These are phyloP conservation scores for Sesamia nonagrioides DNA, from an alignment of 1,140 invertebrate species.

Conservation along the genomic window DNA sequence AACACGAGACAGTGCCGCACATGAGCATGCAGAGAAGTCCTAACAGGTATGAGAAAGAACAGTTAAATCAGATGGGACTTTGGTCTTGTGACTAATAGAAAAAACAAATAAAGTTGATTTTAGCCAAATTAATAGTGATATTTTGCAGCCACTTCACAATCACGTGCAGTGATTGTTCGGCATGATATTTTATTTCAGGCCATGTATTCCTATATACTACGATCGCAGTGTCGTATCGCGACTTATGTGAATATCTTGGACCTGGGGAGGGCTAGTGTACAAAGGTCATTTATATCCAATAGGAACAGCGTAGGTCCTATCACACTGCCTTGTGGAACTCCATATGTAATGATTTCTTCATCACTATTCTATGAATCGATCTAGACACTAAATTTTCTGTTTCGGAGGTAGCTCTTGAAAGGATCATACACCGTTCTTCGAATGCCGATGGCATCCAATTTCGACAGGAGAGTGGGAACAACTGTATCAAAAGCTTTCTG, in stretches of 20 bases:
- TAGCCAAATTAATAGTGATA: not conserved
- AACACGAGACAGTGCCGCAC: not conserved
- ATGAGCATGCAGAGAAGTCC: not conserved
- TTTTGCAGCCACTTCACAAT: not conserved
- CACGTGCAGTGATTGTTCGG: not conserved
- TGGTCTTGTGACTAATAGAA: not conserved
- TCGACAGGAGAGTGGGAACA: constrained; percentile 28
- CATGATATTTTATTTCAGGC: not conserved
- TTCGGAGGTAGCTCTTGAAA: constrained; percentile 21
- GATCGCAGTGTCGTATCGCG: constrained; percentile 22
- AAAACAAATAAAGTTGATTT: not conserved
- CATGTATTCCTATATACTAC: not conserved
- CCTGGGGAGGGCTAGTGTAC: not conserved
- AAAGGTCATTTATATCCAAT: constrained; percentile 29
- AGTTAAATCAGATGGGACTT: not conserved
- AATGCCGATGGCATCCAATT: constrained; percentile 26
- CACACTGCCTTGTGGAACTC: constrained; percentile 21
- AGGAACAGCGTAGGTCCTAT: not conserved
- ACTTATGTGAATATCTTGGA: constrained; percentile 7
- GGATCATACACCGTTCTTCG: not conserved
- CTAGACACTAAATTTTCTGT: not conserved
- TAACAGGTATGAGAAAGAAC: not conserved
- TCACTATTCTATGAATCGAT: not conserved
- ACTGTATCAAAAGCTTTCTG: constrained; percentile 15
- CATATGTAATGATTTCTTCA: not conserved